Evolutionary conservation across 2,797 vertebrate species (phyloP).

Genomic region (Gymnoscopelus braueri): DNA sequence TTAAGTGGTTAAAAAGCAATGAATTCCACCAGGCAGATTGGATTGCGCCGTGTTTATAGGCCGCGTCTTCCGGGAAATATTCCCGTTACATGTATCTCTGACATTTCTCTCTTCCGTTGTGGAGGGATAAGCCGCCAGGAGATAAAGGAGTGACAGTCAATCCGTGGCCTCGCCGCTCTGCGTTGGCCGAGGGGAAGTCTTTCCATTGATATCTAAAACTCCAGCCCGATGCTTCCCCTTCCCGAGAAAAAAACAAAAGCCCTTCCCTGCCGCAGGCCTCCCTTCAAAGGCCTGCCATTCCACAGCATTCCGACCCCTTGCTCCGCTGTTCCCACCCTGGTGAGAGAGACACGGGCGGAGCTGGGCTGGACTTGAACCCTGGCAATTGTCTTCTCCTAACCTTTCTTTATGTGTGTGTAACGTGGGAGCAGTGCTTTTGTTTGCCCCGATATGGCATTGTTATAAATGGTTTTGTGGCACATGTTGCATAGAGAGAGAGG

Average conservation of each 20-base stretch:
- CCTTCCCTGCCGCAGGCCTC: conserved; percentile 60
- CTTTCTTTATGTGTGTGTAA: conserved; percentile 44
- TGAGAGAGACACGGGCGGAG: conserved; percentile 62
- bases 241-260: conserved; percentile 45
- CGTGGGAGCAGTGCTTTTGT: conserved; percentile 46
- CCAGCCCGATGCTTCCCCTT: conserved; percentile 71
- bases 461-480: conserved; percentile 39
- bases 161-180: conserved; percentile 20
- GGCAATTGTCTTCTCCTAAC: conserved; percentile 69
- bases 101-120: conserved; percentile 57
- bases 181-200: conserved; percentile 49
- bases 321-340: conserved; percentile 61
- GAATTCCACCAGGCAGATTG: conserved; percentile 1
- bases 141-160: conserved; percentile 52
- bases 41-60: conserved; percentile 38
- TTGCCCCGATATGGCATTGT: conserved; percentile 41
- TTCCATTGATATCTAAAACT: conserved; percentile 67
- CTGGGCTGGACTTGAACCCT: conserved; percentile 57
- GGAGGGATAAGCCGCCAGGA: conserved; percentile 40
- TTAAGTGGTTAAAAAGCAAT: too few species aligned
- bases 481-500: conserved; percentile 7
- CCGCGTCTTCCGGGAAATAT: conserved; percentile 59
- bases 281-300: conserved; percentile 68
- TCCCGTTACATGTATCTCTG: conserved; percentile 61
- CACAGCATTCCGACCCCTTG: conserved; percentile 66